Evolutionary conservation across 2,113 vertebrate genomes (phyloP).

Genomic region (Hippocampus guttulatus): DNA sequence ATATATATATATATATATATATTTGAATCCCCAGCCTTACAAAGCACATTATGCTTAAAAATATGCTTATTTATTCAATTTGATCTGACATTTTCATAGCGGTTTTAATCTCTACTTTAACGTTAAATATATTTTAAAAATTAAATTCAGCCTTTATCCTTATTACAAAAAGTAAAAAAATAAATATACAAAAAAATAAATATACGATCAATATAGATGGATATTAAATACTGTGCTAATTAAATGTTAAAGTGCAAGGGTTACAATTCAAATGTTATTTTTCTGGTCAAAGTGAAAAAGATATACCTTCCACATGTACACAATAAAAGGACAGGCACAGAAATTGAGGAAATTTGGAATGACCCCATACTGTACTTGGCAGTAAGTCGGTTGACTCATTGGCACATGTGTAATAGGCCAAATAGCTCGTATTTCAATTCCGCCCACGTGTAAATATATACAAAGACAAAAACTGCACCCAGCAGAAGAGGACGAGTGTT

Average conservation of each 20-base stretch:
- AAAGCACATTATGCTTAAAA: no score
- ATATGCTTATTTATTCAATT: no score
- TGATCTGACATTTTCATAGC: no score
- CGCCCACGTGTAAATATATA: slow-evolving; percentile 7
- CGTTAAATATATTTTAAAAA: no score
- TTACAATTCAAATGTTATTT: not conserved
- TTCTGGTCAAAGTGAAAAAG: not conserved
- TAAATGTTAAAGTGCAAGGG: not conserved
- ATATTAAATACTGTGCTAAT: no score
- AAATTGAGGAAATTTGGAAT: not conserved
- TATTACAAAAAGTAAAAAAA: no score
- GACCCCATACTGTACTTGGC: slow-evolving; percentile 1
- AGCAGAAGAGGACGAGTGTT: not conserved
- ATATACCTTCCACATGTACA: not conserved
- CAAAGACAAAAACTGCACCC: slow-evolving; percentile 2
- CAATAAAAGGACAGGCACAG: not conserved
- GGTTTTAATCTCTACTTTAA: no score
- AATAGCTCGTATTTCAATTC: slow-evolving; percentile 5
- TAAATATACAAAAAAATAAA: no score
- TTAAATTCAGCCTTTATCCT: no score
- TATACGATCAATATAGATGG: no score
- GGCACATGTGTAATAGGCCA: slow-evolving; percentile 13
- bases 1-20: no score
- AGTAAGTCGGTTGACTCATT: slow-evolving; percentile 9
- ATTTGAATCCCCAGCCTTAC: no score